Percentiles rank a stretch among this genome's conserved stretches.
Evolutionary conservation across 2,113 vertebrate genomes (phyloP).

Genomic region (Microcebus ravelobensis): DNA sequence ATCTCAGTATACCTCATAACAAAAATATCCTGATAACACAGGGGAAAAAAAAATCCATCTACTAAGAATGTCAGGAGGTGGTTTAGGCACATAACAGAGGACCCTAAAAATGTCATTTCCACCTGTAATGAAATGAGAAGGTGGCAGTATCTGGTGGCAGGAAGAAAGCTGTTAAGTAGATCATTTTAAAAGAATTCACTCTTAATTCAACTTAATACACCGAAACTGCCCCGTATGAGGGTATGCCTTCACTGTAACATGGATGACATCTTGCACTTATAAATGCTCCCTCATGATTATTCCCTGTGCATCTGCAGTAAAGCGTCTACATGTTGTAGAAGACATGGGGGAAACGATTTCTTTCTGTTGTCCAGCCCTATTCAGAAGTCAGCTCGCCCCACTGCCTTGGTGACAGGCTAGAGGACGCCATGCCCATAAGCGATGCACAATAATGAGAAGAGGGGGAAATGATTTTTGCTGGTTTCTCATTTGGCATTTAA

Average conservation of each 20-base stretch:
- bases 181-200: constrained; percentile 48
- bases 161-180: constrained; percentile 29
- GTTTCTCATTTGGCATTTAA: constrained; percentile 35
- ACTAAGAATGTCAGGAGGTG: constrained; percentile 34
- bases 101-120: constrained; percentile 8
- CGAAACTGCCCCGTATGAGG: background rate
- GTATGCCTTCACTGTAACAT: background rate
- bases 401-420: background rate
- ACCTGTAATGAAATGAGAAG: constrained; percentile 32
- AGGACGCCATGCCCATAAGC: background rate
- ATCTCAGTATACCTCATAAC: background rate
- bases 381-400: background rate
- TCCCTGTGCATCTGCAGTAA: background rate
- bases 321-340: background rate
- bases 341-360: background rate
- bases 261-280: background rate
- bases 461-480: background rate
- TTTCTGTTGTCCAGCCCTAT: background rate
- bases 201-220: constrained; percentile 60
- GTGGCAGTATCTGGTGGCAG: background rate
- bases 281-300: background rate
- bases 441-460: background rate
- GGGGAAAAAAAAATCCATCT: background rate
- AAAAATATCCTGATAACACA: background rate
- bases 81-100: background rate